Conservation (phyloP, 2,888 invertebrate genomes). For the Dicyrtoma fusca region DNA sequence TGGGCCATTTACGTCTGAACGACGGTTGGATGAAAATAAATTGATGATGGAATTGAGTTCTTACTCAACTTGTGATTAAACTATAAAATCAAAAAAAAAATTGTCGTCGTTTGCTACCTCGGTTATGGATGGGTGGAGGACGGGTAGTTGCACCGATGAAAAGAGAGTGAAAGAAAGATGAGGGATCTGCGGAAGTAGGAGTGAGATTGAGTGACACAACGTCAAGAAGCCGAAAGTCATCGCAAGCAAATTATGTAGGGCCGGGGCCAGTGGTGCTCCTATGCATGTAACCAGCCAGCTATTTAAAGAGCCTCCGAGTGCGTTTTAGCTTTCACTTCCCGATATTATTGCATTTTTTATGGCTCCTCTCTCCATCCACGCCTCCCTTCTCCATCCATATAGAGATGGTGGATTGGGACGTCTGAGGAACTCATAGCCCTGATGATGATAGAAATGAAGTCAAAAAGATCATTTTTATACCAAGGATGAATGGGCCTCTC, state of each 20-base stretch:
- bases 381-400: too few relatives aligned
- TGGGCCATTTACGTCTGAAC: too few relatives aligned
- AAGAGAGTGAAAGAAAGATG: conserved; percentile 25
- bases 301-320: too few relatives aligned
- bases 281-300: background rate
- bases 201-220: conserved; percentile 31
- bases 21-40: background rate
- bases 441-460: too few relatives aligned
- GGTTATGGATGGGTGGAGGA: conserved; percentile 7
- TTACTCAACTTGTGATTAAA: conserved; percentile 7
- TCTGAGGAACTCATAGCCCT: too few relatives aligned
- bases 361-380: too few relatives aligned
- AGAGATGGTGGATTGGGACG: too few relatives aligned
- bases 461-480: too few relatives aligned
- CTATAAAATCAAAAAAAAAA: conserved; percentile 1
- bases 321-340: too few relatives aligned
- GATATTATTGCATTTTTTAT: too few relatives aligned
- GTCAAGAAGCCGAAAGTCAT: conserved; percentile 35
- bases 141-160: conserved; percentile 20
- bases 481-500: too few relatives aligned
- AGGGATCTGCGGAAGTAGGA: conserved; percentile 30
- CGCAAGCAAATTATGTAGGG: conserved; percentile 7
- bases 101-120: conserved; percentile 7
- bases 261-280: background rate
- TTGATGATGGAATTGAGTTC: conserved; percentile 15